Conservation (phyloP, 1,140 invertebrate genomes). For the Leptinotarsa lineolata region DNA sequence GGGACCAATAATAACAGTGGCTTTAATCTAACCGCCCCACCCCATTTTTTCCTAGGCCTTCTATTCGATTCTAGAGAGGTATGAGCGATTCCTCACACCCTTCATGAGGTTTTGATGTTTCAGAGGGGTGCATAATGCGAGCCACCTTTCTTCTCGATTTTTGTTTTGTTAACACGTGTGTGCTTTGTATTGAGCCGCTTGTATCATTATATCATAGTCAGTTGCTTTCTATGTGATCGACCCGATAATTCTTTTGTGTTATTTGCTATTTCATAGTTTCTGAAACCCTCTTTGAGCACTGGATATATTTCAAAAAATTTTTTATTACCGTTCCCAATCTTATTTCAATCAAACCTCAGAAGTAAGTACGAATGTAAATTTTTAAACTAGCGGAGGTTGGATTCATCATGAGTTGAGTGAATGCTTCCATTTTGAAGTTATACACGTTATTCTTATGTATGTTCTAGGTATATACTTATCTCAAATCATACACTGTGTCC, state of each 20-base stretch:
- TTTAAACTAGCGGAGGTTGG: no score
- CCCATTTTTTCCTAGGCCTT: slow-evolving; percentile 2
- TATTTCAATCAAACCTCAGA: no score
- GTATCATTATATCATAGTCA: neutral
- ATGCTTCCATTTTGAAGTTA: no score
- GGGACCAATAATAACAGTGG: slow-evolving; percentile 5
- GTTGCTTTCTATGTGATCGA: neutral
- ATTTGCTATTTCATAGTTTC: neutral
- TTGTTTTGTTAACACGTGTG: neutral
- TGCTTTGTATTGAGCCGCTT: neutral
- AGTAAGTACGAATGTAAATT: no score
- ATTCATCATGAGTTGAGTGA: no score
- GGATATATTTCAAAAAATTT: no score
- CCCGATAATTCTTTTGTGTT: neutral
- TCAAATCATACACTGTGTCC: no score
- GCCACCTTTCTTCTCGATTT: neutral
- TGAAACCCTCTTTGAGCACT: neutral
- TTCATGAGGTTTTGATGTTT: neutral
- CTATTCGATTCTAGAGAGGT: neutral
- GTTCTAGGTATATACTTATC: no score
- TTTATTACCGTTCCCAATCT: no score
- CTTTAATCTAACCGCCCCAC: neutral
- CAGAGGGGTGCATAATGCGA: neutral
- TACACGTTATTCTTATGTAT: no score
- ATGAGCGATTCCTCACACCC: neutral